Conservation (phyloP, 2,888 invertebrate species). For the Yponomeuta sedellus region DNA sequence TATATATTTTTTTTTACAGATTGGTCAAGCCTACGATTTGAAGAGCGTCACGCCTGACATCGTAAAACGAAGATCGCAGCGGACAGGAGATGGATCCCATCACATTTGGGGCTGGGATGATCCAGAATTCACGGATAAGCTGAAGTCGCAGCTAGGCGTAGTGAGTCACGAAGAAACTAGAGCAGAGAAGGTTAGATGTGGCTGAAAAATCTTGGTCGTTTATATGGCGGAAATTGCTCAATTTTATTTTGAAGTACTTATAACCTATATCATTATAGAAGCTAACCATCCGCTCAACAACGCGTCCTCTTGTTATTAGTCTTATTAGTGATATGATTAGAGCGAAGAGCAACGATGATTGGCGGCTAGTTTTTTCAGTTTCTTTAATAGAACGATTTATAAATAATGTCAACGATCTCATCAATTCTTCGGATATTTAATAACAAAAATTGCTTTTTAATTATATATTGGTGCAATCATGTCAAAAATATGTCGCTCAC, state of each 20-base stretch:
- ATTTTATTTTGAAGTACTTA: neutral
- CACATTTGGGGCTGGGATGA: constrained; percentile 84
- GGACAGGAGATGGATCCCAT: constrained; percentile 81
- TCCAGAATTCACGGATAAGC: constrained; percentile 73
- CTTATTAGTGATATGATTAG: too few relatives aligned
- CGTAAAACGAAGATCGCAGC: constrained; percentile 76
- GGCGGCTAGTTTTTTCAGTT: neutral
- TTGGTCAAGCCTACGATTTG: constrained; percentile 87
- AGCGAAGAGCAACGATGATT: too few relatives aligned
- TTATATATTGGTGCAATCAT: too few relatives aligned
- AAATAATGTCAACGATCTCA: neutral
- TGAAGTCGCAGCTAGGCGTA: constrained; percentile 52
- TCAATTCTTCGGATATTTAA: neutral
- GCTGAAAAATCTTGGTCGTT: neutral
- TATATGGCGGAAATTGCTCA: neutral
- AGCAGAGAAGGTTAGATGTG: constrained; percentile 21
- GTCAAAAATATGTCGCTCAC: too few relatives aligned
- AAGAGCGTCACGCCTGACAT: constrained; percentile 82
- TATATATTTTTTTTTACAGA: constrained; percentile 34
- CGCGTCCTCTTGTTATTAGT: too few relatives aligned
- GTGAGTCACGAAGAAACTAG: constrained; percentile 34
- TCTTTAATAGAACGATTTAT: neutral
- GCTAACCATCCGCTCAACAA: neutral
- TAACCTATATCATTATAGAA: neutral
- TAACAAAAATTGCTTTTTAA: too few relatives aligned